These are phyloP conservation scores for Neotoxoptera formosana DNA, from an alignment of 1,140 invertebrate genomes.

Conservation along the genomic window DNA sequence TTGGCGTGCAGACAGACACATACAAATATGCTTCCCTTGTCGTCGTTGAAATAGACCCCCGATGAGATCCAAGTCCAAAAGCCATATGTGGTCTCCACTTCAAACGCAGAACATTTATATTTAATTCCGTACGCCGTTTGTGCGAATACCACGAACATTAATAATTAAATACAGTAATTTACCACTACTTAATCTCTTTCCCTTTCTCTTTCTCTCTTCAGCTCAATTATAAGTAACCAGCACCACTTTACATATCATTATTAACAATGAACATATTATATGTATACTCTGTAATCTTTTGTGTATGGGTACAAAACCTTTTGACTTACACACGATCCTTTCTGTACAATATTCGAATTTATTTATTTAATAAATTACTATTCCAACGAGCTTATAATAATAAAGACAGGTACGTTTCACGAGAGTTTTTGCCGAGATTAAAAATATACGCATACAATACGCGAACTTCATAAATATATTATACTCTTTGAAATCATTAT, in stretches of 20 bases:
- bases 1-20: too few relatives aligned
- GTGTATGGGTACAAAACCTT: background rate
- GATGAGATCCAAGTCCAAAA: background rate
- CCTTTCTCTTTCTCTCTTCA: background rate
- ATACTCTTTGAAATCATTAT: background rate
- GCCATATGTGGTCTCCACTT: background rate
- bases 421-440: background rate
- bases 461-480: background rate
- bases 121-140: background rate
- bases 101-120: background rate
- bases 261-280: background rate
- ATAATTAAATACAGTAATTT: constrained; percentile 22
- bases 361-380: background rate
- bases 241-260: background rate
- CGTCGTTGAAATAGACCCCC: background rate
- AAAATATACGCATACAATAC: background rate
- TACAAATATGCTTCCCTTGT: background rate
- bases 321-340: background rate
- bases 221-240: background rate
- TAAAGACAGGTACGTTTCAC: background rate
- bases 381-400: too few relatives aligned
- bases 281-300: background rate
- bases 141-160: background rate
- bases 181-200: background rate
- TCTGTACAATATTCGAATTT: background rate